Percentiles rank a stretch among this genome's conserved stretches.
phyloP scores from a whole-genome alignment of 1,140 invertebrate genomes.

The Caligus rogercresseyi region DNA sequence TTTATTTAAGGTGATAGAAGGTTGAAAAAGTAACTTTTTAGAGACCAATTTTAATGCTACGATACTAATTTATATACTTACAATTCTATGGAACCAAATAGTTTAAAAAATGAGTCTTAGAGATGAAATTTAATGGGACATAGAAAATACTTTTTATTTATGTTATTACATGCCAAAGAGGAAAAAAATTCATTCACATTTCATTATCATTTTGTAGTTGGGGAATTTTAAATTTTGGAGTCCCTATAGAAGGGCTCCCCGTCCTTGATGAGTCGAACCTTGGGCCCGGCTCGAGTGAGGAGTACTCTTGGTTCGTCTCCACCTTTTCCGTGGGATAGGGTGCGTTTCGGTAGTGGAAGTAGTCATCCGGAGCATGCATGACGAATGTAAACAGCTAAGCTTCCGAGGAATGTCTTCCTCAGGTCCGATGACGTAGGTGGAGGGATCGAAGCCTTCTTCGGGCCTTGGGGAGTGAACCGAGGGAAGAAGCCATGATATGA shows the following conservation, averaged over 20 bases:
- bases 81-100: too few relatives aligned
- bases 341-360: constrained; percentile 53
- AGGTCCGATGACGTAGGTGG: constrained; percentile 66
- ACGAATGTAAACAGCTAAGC: constrained; percentile 75
- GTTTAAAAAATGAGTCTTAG: too few relatives aligned
- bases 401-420: constrained; percentile 66
- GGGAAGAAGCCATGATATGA: constrained; percentile 77
- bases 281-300: constrained; percentile 2
- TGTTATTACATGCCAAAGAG: too few relatives aligned
- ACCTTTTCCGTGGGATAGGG: constrained; percentile 43
- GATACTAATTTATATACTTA: too few relatives aligned
- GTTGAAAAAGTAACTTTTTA: too few relatives aligned
- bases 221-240: background rate
- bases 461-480: constrained; percentile 56
- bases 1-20: too few relatives aligned
- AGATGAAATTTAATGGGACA: too few relatives aligned
- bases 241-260: constrained; percentile 9
- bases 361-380: constrained; percentile 79
- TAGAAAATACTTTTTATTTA: too few relatives aligned
- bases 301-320: constrained; percentile 11
- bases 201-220: too few relatives aligned
- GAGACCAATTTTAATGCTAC: too few relatives aligned
- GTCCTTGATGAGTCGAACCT: constrained; percentile 7
- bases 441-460: constrained; percentile 62
- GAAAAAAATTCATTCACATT: too few relatives aligned